Evolutionary conservation across 2,113 vertebrate genomes (phyloP).

Genomic region (Chlamydotis undulata): DNA sequence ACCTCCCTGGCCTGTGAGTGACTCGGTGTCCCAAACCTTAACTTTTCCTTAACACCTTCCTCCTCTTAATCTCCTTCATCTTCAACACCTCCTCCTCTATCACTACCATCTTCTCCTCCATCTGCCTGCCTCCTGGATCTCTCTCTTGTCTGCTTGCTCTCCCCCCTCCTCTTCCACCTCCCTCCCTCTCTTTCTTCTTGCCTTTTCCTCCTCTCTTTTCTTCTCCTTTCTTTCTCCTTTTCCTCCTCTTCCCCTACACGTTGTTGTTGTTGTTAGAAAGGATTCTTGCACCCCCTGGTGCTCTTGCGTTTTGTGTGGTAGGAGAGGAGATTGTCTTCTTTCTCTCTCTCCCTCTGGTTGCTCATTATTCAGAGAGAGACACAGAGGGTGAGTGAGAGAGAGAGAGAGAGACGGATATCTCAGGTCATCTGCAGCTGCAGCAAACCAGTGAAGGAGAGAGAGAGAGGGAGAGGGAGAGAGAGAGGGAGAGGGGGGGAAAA

Average conservation of each 20-base stretch:
- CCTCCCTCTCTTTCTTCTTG: slow-evolving; percentile 56
- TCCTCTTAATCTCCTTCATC: slow-evolving; percentile 71
- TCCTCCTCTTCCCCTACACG: slow-evolving; percentile 69
- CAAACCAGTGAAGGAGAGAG: slow-evolving; percentile 83
- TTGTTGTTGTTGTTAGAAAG: slow-evolving; percentile 84
- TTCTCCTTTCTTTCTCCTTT: slow-evolving; percentile 47
- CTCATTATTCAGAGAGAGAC: slow-evolving; percentile 99
- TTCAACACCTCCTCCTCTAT: slow-evolving; percentile 73
- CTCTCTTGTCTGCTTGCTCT: slow-evolving; percentile 19
- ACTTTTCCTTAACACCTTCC: slow-evolving; percentile 81
- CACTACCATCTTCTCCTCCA: slow-evolving; percentile 71
- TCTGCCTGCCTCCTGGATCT: slow-evolving; percentile 61
- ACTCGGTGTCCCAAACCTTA: slow-evolving; percentile 79
- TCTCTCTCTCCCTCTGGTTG: slow-evolving; percentile 97
- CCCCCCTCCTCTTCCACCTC: slow-evolving; percentile 55
- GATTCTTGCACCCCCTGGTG: slow-evolving; percentile 99
- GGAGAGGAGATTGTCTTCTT: slow-evolving; percentile 95
- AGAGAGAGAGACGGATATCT: slow-evolving; percentile 98
- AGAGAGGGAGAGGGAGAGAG: slow-evolving; percentile 35
- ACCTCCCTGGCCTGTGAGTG: slow-evolving; percentile 76
- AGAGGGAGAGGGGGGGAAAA: slow-evolving; percentile 71
- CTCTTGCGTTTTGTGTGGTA: slow-evolving; percentile 95
- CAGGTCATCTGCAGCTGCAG: slow-evolving; percentile 98
- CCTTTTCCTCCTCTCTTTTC: slow-evolving; percentile 54
- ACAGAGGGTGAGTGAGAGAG: slow-evolving; percentile 86